Base-by-base conservation (phyloP, 1,140 invertebrate genomes). In the Drosophila pectinifera region DNA sequence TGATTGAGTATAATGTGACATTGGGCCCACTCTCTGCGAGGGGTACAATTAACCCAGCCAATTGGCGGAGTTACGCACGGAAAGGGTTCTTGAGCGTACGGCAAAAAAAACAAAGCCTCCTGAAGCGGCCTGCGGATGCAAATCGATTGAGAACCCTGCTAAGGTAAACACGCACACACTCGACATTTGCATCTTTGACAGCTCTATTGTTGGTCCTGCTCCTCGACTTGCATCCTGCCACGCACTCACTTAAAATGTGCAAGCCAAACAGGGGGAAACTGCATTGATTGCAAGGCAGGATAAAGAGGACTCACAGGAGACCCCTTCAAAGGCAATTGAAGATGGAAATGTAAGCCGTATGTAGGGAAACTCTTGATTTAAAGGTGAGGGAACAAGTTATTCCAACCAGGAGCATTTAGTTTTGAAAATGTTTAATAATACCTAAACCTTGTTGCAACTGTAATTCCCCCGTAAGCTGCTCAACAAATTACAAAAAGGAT, bases 1-100 rank as follows among this genome's bases (percentile, higher is more conserved):
- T 86, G 82, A 86, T 86, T 86, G 79, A 88, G 83, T 79, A 86
- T 86, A 75, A 76, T 88, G 75, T 81, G 82, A 86, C 81, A 84
- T 64, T 53, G 55, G 76, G 80, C 39, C 64, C 62, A 24, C 48
- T 20, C 31, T 5, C 45, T 3, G 61, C 14, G 31, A 55, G 67
- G 41, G 63, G 64, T 48, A 43, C 57, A 61, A 79, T 68, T 78
- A 74, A 73, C 65, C 72, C 61, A 45, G 62, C 31, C 53, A 48
- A 24, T 49, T 51, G 31, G 51, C 22, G 20, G 36, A 26, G 55
- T 49, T 42, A 65, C 54, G 51, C 38, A 43, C 28, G 45, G 36
- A 5, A 57, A 55, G 42, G 55, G 49, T 39, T 56, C 75, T 78
- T 57, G 65, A 62, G 48, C 10, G 18, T 65, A 18, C 5, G 16